Evolutionary conservation across 2,797 vertebrate genomes (phyloP), one percentile per base, ranked within the genome.

Genomic region (Malurus splendens): DNA sequence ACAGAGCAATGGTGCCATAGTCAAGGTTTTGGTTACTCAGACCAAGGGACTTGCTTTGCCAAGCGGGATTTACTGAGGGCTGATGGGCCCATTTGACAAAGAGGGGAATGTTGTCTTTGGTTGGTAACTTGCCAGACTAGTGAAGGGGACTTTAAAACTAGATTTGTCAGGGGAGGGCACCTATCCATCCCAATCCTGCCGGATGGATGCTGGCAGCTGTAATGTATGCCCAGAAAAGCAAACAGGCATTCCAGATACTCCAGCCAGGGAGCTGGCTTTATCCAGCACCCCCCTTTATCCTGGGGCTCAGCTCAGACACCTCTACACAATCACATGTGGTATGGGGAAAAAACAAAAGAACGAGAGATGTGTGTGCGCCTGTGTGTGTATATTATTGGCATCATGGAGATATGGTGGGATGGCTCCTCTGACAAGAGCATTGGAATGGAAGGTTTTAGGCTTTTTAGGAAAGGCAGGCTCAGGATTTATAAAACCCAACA

Each of bases 301-400:
- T 23, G 41, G 32, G 39, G 3, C 33, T 23, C 0, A 0, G 7
- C 24, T 33, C 10, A 33, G 57, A 25, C 4, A 3, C 33, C 19
- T 19, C 6, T 24, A 62, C 15, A 45, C 16, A 36, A 36, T 11
- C 36, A 36, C 36, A 4, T 36, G 0, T 5, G 4, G 19, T 27
- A 27, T 22, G 22, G 55, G 27, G 7, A 36, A 3, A 7, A n/a
- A 36, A 12, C 47, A 45, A 10, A 70, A 11, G 56, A 45, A 7
- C 7, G 6, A 39, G 23, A 45, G 32, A 38, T 0, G 0, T 38
- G 41, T 1, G 4, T 17, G 13, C 3, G 9, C 36, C 14, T 4
- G 1, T 17, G 6, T 24, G 23, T 14, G 24, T 15, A 2, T 14
- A 18, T 15, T 14, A 18, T 1, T 32, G 39, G 10, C 28, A 15